Evolutionary conservation across 2,113 vertebrate species (phyloP), one percentile per base, ranked within the genome.

Genomic region (Lipotes vexillifer): DNA sequence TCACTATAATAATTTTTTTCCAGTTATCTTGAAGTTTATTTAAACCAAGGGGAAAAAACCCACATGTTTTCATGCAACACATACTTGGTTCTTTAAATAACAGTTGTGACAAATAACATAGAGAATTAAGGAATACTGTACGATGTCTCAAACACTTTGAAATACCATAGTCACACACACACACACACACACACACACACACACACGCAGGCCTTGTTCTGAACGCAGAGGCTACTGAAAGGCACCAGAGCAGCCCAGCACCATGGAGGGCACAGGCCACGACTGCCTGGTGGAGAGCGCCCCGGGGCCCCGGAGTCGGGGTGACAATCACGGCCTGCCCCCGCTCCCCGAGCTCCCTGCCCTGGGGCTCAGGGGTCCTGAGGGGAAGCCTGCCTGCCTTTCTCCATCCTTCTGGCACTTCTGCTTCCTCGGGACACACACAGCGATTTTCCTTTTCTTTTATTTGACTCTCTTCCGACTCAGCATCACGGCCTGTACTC

Each of bases 101-200:
- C 98, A 98, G 98, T 95, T 83, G 92, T 96, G 90, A 98, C 96
- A 94, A 97, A 97, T 36, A 97, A 97, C 94, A 97, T 90, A 93
- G 98, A 92, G 81, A 97, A 88, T 94, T 97, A 97, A 97, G 97
- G 97, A 97, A 97, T 65, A 87, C 41, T 57, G 38, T 95, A 97
- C 87, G 97, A 98, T 93, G 96, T 88, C 93, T 98, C 97, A 94
- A 98, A 98, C 97, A 98, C 96, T 98, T 97, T 88, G 90, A 98
- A 99, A 99, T 98, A 99, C 98, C 99, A 98, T 97, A 98, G 98
- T 98, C n/a, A n/a, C n/a, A 46, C 65, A 52, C 29, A 23, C 11
- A 41, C 33, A 44, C 65, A 29, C 21, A 6, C 52, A 25, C 63
- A 4, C 15, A 85, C 65, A 31, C 49, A 46, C 29, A 25, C 11